Percentiles rank a stretch among this genome's conserved stretches.
phyloP scores from a whole-genome alignment of 1,140 invertebrate genomes.

The Lanistes nyassanus region DNA sequence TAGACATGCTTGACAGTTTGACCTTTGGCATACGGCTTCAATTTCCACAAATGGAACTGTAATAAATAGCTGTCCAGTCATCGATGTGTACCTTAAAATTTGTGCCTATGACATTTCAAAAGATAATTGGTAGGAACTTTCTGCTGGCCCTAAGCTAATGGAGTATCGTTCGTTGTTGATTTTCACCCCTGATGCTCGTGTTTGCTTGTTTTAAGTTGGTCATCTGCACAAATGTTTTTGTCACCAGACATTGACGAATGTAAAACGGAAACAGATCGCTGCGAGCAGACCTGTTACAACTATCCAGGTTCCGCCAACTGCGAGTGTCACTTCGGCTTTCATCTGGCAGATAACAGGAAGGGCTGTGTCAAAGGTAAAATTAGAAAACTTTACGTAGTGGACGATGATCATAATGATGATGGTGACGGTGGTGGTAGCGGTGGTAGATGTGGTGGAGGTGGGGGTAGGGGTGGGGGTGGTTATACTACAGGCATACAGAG shows the following conservation, averaged over 20 bases:
- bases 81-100: neutral
- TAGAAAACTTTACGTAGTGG: neutral
- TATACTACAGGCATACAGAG: neutral
- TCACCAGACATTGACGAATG: slow-evolving; percentile 61
- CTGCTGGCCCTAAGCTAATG: too few species aligned
- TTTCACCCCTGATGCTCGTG: neutral
- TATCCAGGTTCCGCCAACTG: slow-evolving; percentile 33
- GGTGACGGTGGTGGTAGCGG: too few species aligned
- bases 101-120: neutral
- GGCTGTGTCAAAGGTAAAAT: slow-evolving; percentile 29
- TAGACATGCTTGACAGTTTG: too few species aligned
- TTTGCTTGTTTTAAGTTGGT: neutral
- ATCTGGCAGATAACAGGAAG: slow-evolving; percentile 25
- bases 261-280: slow-evolving; percentile 43
- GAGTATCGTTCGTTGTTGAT: too few species aligned
- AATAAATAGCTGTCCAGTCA: neutral
- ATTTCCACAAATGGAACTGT: too few species aligned
- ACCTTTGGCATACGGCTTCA: too few species aligned
- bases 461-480: too few species aligned
- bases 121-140: neutral
- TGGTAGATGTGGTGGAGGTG: neutral
- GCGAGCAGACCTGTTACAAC: slow-evolving; percentile 53
- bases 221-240: neutral
- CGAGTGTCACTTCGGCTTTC: slow-evolving; percentile 23
- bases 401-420: neutral